Conservation (phyloP, 2,888 invertebrate species). For the Leptinotarsa tumamoca region DNA sequence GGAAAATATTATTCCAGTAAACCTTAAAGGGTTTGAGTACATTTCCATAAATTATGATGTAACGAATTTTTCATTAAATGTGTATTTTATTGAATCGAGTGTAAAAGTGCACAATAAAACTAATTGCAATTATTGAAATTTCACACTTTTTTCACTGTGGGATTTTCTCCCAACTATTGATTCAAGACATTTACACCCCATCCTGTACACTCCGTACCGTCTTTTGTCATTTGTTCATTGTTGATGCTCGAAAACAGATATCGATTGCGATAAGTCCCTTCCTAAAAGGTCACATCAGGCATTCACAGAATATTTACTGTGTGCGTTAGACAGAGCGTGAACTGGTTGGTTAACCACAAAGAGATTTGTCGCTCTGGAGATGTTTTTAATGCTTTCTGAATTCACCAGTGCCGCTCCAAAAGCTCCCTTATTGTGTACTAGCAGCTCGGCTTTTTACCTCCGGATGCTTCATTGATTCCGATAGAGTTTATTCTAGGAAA, state of each 20-base stretch:
- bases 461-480: conserved; percentile 16
- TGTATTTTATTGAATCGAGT: too few relatives aligned
- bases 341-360: conserved; percentile 53
- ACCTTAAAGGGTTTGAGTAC: too few relatives aligned
- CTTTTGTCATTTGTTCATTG: background rate
- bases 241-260: conserved; percentile 24
- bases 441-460: conserved; percentile 7
- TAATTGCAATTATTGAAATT: too few relatives aligned
- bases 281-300: conserved; percentile 14
- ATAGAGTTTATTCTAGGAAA: conserved; percentile 17
- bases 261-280: conserved; percentile 30
- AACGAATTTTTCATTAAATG: too few relatives aligned
- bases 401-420: conserved; percentile 45
- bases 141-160: too few relatives aligned
- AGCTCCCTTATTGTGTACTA: background rate
- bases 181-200: too few relatives aligned
- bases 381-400: conserved; percentile 53
- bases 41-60: too few relatives aligned
- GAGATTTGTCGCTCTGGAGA: conserved; percentile 52
- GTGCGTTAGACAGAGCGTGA: conserved; percentile 49
- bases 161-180: too few relatives aligned
- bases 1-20: too few relatives aligned
- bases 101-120: too few relatives aligned
- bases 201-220: background rate
- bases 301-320: conserved; percentile 33